Base-by-base conservation (phyloP, 30 jellyfish, hydroid and myxozoan genomes). In the Aurelia aurita region DNA sequence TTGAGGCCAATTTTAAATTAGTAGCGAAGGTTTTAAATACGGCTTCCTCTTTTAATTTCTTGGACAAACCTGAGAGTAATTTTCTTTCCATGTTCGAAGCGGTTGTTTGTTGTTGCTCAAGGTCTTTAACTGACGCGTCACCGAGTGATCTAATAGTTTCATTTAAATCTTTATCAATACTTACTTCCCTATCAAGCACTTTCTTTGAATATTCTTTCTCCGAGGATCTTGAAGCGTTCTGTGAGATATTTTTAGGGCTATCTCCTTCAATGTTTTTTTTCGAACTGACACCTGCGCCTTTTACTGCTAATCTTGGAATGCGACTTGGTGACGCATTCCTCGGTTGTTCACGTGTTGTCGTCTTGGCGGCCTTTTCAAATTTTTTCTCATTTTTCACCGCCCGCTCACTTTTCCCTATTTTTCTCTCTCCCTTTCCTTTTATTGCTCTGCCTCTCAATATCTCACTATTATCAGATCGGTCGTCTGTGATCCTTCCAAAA, bases 11-110 rank as follows among this genome's bases (percentile, higher is more conserved):
- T 44, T 69, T 82, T 5, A 82, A 34, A 39, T 68, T 82, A 19
- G 85, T 22, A 19, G 91, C 91, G 39, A 82, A 71, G 25, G 91
- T 82, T 46, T 72, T 82, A 34, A 82, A 61, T 9, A 82, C 91
- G 18, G 91, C 85, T 35, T 82, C 91, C 63, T 82, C 91, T 29
- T 64, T 72, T 39, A 82, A 68, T 71, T 69, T 82, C 44, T 82
- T 82, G 20, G 91, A 86, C 77, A 82, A 31, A 16, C 16, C 68
- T 34, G 91, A 22, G 58, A 82, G 73, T 13, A 82, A 75, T 58
- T 69, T 69, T 29, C 91, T 53, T 23, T 82, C 91, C 91, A 82
- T 82, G 79, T 62, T 78, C 23, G 76, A 69, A 29, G 21, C 68
- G 84, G 54, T 72, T 5, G 90, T 47, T 39, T 39, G 51, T 39